Evolutionary conservation across 2,888 invertebrate genomes (phyloP).

Genomic region (Tachystola acroxantha): DNA sequence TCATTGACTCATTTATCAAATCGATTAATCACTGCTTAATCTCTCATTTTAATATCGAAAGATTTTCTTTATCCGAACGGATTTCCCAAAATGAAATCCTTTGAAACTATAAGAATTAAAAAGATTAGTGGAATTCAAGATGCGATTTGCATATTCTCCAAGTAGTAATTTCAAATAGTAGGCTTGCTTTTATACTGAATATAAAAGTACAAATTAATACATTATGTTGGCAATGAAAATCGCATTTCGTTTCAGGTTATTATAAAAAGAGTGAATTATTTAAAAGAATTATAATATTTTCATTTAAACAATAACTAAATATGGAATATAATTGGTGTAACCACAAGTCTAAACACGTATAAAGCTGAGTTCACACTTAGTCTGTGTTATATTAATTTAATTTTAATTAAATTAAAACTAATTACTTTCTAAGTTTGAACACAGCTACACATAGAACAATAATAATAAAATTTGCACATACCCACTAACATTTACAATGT

Average conservation of each 20-base stretch:
- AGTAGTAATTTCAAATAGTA: too few species aligned
- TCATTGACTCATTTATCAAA: not conserved
- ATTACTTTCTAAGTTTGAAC: too few species aligned
- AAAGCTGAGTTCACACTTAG: not conserved
- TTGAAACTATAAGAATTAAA: not conserved
- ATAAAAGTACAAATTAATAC: too few species aligned
- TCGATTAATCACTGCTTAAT: slow-evolving; percentile 2
- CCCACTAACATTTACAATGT: slow-evolving; percentile 6
- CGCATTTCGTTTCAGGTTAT: too few species aligned
- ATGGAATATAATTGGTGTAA: slow-evolving; percentile 18
- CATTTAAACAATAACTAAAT: slow-evolving; percentile 16
- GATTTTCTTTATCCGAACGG: not conserved
- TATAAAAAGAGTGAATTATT: slow-evolving; percentile 5
- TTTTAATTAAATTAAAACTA: too few species aligned
- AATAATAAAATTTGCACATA: slow-evolving; percentile 9
- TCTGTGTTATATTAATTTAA: not conserved
- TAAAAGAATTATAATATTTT: slow-evolving; percentile 16
- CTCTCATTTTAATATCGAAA: not conserved
- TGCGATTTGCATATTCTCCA: too few species aligned
- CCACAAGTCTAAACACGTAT: slow-evolving; percentile 9
- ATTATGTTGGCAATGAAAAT: too few species aligned
- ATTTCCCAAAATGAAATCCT: not conserved
- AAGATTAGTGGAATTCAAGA: too few species aligned
- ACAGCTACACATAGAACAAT: not conserved
- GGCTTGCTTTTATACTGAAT: too few species aligned